phyloP scores from a whole-genome alignment of 2,888 invertebrate genomes.

The Lasioglossum vierecki region DNA sequence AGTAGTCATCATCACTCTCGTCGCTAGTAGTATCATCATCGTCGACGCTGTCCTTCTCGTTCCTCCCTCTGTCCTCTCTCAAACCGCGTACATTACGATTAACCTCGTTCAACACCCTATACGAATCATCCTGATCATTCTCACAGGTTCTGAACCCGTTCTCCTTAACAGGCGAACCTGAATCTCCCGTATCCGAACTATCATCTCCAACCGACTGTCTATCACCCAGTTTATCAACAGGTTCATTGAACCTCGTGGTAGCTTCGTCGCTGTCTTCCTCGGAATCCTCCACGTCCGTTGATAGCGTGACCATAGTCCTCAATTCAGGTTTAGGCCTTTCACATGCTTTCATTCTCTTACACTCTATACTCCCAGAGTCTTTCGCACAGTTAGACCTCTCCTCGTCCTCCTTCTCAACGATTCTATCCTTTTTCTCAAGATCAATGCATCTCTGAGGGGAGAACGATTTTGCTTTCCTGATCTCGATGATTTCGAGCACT shows the following conservation, averaged over 20 bases:
- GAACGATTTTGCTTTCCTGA: slow-evolving; percentile 74
- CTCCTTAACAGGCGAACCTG: not conserved
- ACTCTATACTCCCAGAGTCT: not conserved
- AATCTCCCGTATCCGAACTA: slow-evolving; percentile 8
- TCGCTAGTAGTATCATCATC: slow-evolving; percentile 84
- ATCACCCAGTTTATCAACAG: not conserved
- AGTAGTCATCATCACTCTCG: slow-evolving; percentile 80
- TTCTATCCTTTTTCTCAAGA: not conserved
- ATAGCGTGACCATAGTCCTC: slow-evolving; percentile 1
- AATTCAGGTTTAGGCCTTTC: slow-evolving; percentile 23
- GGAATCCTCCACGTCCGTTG: slow-evolving; percentile 34
- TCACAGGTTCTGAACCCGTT: not conserved
- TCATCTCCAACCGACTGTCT: not conserved
- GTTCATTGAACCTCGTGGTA: slow-evolving; percentile 37
- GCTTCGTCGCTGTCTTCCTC: slow-evolving; percentile 41
- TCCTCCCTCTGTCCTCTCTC: slow-evolving; percentile 10
- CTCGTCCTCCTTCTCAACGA: not conserved
- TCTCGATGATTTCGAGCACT: slow-evolving; percentile 79
- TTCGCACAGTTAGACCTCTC: not conserved
- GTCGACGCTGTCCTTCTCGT: slow-evolving; percentile 81
- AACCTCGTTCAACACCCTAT: slow-evolving; percentile 65
- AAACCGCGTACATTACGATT: slow-evolving; percentile 55
- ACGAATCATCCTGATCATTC: slow-evolving; percentile 32
- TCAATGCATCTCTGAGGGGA: slow-evolving; percentile 26
- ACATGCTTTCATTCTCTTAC: not conserved